These are phyloP conservation scores for Dipodomys stephensi DNA, from an alignment of 2,113 vertebrate genomes.

Conservation along the genomic window DNA sequence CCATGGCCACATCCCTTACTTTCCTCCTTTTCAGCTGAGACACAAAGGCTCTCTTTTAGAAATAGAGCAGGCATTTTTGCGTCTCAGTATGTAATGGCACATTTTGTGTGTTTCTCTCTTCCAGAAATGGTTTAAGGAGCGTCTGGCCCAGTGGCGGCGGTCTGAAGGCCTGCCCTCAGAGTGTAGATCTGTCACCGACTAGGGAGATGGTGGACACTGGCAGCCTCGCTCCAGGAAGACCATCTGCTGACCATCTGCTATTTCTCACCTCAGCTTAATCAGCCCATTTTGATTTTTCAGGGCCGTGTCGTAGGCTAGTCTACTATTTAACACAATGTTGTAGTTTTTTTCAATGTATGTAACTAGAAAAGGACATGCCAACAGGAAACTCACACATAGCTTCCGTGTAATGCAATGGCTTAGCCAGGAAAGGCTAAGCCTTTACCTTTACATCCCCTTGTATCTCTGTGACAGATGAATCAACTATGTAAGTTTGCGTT, in stretches of 20 bases:
- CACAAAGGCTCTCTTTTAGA: background rate
- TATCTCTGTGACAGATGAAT: background rate
- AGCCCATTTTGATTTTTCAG: conserved; percentile 66
- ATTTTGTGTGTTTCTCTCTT: conserved; percentile 52
- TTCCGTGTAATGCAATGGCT: conserved; percentile 36
- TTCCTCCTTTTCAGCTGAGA: background rate
- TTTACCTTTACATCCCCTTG: conserved; percentile 9
- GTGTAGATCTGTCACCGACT: conserved; percentile 94
- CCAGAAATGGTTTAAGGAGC: conserved; percentile 96
- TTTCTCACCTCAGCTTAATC: background rate
- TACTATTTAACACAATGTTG: conserved; percentile 85
- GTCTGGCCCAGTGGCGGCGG: conserved; percentile 93
- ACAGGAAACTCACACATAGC: conserved; percentile 16
- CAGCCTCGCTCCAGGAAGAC: background rate
- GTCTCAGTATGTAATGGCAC: background rate
- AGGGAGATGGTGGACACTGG: background rate
- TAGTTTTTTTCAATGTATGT: conserved; percentile 84
- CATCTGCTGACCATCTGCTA: background rate
- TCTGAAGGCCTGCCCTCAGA: conserved; percentile 94
- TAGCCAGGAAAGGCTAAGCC: background rate
- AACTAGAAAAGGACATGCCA: conserved; percentile 70
- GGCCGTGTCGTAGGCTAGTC: conserved; percentile 60
- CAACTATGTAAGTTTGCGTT: background rate
- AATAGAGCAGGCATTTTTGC: background rate
- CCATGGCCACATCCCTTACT: background rate